These are phyloP conservation scores for Lasiurus cinereus DNA, from an alignment of 2,113 vertebrate genomes.

Conservation along the genomic window DNA sequence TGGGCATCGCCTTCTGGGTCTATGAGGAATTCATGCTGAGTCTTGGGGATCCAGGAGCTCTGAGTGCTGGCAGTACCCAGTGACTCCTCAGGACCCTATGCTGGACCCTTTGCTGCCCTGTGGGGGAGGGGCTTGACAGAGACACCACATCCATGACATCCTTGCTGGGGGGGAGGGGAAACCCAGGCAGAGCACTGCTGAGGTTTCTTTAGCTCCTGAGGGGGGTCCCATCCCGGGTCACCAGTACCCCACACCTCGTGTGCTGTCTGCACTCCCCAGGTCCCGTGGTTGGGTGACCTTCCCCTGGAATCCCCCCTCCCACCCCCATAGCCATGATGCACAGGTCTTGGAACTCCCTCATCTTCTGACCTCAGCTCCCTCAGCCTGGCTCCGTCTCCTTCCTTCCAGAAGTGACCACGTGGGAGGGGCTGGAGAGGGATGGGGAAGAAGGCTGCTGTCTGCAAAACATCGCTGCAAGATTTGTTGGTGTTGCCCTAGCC, in stretches of 20 bases:
- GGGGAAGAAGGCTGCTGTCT: not conserved
- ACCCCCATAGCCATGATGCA: not conserved
- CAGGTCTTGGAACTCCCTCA: not conserved
- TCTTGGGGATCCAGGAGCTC: not conserved
- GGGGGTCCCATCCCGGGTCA: constrained; percentile 51
- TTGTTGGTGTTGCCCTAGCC: not conserved
- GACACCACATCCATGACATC: fast-evolving
- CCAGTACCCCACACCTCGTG: not conserved
- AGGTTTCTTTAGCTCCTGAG: not conserved
- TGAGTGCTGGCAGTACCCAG: not conserved
- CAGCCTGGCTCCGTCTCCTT: not conserved
- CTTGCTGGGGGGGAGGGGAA: not conserved
- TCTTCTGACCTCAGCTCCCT: not conserved
- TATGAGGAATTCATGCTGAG: not conserved
- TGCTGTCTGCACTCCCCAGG: too few relatives aligned
- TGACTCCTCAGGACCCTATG: not conserved
- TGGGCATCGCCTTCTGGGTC: not conserved
- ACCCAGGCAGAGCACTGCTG: not conserved
- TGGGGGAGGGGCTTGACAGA: not conserved
- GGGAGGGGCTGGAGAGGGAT: not conserved
- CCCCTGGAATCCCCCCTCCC: not conserved
- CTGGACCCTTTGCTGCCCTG: not conserved
- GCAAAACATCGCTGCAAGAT: too few relatives aligned
- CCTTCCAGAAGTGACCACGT: not conserved
- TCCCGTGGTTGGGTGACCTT: not conserved